Evolutionary conservation across 2,113 vertebrate genomes (phyloP), one percentile per base, ranked within the genome.

Genomic region (Dolichallabes microphthalmus): DNA sequence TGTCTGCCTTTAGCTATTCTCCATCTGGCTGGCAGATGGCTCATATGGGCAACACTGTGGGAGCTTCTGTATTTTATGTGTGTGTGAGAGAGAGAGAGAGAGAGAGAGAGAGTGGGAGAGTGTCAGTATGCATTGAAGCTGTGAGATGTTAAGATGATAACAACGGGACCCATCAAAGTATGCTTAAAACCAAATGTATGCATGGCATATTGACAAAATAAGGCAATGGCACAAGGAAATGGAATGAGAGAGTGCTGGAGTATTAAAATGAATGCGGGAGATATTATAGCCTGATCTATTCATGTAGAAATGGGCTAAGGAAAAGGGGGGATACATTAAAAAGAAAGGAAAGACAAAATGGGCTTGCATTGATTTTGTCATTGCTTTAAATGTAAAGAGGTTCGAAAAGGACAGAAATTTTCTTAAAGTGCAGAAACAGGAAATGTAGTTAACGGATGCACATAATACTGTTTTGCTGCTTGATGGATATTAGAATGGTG

Each of bases 21-120:
- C 85, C 87, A 88, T 88, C 87, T 88, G 87, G 85, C 86, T 87
- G 82, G 57, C 15, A 86, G 90, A 77, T 89, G 66, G 86, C 80
- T 19, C 35, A 19, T 52, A 80, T 86, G 88, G 85, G 74, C 84
- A 77, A 88, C 73, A 68, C 86, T 52, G 14, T 71, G 25, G 35
- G 80, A 66, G 86, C 66, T 86, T 85, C 82, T 85, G 68, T 60
- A 69, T 78, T 82, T 83, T 79, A 66, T 5, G 8, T 32, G 19
- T 75, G 79, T 86, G 85, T 76, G 63, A 30, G n/a, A 2, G n/a
- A 82, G 85, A 55, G 14, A 19, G 17, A 20, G 2, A 52, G 55
- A 50, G 20, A 75, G 13, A 27, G n/a, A 2, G 1, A 74, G 57
- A 32, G 85, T 86, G 85, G 45, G 63, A 71, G 55, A 30, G 58